phyloP scores from a whole-genome alignment of 2,797 vertebrate genomes.

The Spinus pinus region DNA sequence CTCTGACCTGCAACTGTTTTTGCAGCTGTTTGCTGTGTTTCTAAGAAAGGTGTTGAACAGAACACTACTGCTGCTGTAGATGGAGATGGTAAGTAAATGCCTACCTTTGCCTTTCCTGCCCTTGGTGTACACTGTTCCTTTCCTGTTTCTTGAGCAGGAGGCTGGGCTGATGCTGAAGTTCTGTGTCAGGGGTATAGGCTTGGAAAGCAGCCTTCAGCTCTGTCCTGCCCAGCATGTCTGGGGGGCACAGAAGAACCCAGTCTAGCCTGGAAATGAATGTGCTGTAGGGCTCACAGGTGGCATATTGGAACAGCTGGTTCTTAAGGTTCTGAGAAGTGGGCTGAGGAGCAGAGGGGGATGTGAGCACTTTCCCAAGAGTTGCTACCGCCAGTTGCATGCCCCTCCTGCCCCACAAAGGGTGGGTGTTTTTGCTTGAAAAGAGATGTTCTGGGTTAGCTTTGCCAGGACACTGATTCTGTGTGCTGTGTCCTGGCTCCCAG shows the following conservation, averaged over 20 bases:
- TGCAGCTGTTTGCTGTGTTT: conserved; percentile 87
- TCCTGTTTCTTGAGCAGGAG: background rate
- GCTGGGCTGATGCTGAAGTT: background rate
- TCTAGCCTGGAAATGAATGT: background rate
- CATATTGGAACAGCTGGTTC: background rate
- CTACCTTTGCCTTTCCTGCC: background rate
- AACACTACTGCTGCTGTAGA: conserved; percentile 64
- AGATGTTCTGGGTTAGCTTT: background rate
- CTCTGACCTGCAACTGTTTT: conserved; percentile 48
- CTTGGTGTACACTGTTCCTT: background rate
- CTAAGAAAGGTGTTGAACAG: conserved; percentile 86
- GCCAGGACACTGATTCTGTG: background rate
- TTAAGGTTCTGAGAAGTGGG: background rate
- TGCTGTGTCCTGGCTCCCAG: background rate
- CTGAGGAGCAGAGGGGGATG: background rate
- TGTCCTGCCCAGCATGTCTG: background rate
- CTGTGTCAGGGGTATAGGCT: background rate
- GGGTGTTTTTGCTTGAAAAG: background rate
- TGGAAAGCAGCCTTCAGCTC: background rate
- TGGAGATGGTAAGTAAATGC: conserved; percentile 72
- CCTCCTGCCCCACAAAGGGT: background rate
- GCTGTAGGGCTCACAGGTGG: background rate
- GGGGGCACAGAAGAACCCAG: background rate
- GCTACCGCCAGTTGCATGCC: background rate
- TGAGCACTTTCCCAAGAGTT: background rate